A percentile compares a stretch with the other conserved stretches of the same genome.
These are phyloP conservation scores for Myotis yumanensis DNA, from an alignment of 2,113 vertebrate genomes.

Conservation along the genomic window DNA sequence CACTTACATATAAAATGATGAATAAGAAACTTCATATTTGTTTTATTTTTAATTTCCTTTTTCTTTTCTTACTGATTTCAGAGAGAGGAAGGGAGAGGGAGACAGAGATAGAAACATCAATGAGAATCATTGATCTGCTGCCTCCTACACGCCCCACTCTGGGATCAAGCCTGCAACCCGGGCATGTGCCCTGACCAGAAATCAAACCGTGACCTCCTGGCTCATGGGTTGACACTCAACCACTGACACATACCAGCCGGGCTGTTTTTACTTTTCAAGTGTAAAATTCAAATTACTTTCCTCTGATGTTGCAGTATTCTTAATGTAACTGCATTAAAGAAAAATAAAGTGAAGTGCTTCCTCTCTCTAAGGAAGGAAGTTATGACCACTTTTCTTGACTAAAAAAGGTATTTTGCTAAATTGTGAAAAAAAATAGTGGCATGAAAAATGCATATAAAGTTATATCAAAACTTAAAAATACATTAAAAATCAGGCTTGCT, in stretches of 20 bases:
- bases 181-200: too few species aligned
- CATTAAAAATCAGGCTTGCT: not conserved
- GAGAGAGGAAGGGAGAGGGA: too few species aligned
- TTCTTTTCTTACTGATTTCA: too few species aligned
- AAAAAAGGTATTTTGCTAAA: not conserved
- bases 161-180: too few species aligned
- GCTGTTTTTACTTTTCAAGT: constrained; percentile 25
- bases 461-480: constrained; percentile 4
- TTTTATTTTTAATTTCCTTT: not conserved
- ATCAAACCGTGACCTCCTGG: too few species aligned
- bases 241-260: too few species aligned
- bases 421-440: not conserved
- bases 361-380: constrained; percentile 13
- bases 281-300: not conserved
- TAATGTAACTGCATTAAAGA: constrained; percentile 5
- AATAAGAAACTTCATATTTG: not conserved
- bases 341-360: not conserved
- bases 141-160: too few species aligned
- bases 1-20: not conserved
- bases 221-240: too few species aligned
- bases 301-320: not conserved
- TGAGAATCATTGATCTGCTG: too few species aligned
- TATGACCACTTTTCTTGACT: not conserved
- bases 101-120: too few species aligned
- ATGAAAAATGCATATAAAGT: not conserved